These are phyloP conservation scores for Chymomyza caudatula DNA, from an alignment of 2,888 invertebrate genomes.

Conservation along the genomic window DNA sequence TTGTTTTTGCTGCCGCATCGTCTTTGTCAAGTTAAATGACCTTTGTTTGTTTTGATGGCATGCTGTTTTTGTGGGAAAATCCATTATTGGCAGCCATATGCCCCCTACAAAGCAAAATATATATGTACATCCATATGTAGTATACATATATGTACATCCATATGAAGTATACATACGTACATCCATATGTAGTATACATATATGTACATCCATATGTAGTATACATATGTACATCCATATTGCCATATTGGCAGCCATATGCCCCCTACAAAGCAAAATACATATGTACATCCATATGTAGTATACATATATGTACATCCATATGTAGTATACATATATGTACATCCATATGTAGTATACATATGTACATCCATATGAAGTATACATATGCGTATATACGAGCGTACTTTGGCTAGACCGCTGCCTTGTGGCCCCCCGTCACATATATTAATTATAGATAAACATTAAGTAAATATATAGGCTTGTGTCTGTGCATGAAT, in stretches of 20 bases:
- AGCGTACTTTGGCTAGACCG: background rate
- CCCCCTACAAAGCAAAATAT: background rate
- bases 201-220: background rate
- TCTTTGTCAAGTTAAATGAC: background rate
- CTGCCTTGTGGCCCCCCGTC: background rate
- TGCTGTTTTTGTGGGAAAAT: background rate
- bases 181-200: background rate
- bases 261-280: background rate
- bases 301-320: background rate
- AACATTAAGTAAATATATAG: background rate
- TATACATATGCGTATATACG: background rate
- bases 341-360: background rate
- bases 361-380: background rate
- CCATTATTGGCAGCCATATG: background rate
- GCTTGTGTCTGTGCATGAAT: background rate
- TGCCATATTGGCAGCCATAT: background rate
- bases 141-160: background rate
- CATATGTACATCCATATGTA: no score
- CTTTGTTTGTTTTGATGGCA: background rate
- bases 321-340: background rate
- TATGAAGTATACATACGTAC: background rate
- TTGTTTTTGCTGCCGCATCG: background rate
- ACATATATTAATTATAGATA: background rate
- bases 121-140: background rate
- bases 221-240: background rate